Conservation (phyloP, 2,797 vertebrate genomes). For the Linurgus olivaceus region DNA sequence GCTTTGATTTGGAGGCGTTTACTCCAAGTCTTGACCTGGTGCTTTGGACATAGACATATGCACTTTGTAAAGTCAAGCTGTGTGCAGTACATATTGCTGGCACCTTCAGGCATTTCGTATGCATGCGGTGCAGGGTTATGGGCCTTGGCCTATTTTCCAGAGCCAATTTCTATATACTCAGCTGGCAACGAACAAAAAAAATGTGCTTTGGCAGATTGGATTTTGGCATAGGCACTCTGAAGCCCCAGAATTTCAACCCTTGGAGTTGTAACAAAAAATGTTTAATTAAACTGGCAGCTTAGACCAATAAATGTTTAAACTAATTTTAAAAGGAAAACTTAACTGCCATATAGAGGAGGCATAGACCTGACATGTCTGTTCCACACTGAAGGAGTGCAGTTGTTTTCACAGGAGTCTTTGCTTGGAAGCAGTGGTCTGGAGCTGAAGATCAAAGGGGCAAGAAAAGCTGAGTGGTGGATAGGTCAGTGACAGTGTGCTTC, state of each 20-base stretch:
- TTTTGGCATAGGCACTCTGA: constrained; percentile 34
- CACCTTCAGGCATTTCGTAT: constrained; percentile 30
- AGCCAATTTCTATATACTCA: constrained; percentile 63
- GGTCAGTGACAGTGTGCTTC: background rate
- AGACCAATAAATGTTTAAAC: constrained; percentile 23
- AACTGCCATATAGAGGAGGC: background rate
- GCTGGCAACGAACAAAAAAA: constrained; percentile 57
- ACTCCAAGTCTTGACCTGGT: constrained; percentile 29
- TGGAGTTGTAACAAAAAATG: constrained; percentile 22
- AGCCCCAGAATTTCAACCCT: constrained; percentile 9
- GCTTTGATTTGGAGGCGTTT: background rate
- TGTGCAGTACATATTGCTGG: constrained; percentile 41
- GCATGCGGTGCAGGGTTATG: constrained; percentile 39
- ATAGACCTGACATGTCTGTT: background rate
- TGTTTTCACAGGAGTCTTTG: background rate
- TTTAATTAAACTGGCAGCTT: constrained; percentile 57
- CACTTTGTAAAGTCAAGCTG: constrained; percentile 33
- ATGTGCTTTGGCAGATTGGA: constrained; percentile 30
- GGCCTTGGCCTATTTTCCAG: constrained; percentile 35
- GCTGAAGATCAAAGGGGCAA: background rate
- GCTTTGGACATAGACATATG: constrained; percentile 7
- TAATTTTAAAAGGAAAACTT: constrained; percentile 39
- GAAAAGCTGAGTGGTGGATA: background rate
- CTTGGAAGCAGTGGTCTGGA: background rate
- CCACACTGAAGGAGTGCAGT: background rate